phyloP scores from a whole-genome alignment of 2,888 invertebrate genomes.

The Apodemia hepburni region DNA sequence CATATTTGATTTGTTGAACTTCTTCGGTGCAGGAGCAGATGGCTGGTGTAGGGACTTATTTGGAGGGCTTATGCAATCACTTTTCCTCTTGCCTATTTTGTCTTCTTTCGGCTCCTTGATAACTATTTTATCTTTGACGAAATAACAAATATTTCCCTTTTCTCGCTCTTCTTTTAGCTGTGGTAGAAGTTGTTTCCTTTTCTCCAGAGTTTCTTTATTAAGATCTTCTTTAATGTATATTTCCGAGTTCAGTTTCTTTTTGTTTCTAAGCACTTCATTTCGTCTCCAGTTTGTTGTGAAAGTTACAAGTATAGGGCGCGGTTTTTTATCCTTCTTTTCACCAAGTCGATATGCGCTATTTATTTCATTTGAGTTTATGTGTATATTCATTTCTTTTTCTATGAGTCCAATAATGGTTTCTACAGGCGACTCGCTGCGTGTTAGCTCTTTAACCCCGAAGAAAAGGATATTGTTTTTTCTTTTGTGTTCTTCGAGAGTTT shows the following conservation, averaged over 20 bases:
- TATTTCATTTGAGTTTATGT: slow-evolving; percentile 16
- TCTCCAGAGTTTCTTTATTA: slow-evolving; percentile 22
- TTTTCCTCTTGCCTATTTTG: slow-evolving; percentile 34
- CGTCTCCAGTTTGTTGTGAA: not conserved
- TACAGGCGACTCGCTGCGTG: not conserved
- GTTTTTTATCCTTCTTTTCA: slow-evolving; percentile 12
- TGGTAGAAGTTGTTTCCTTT: slow-evolving; percentile 25
- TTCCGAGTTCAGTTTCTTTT: slow-evolving; percentile 16
- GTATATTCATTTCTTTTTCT: slow-evolving; percentile 5
- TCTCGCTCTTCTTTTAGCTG: slow-evolving; percentile 5
- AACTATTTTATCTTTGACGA: not conserved
- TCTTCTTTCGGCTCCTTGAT: slow-evolving; percentile 16
- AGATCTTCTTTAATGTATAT: slow-evolving; percentile 1
- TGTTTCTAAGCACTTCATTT: not conserved
- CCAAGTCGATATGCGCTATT: slow-evolving; percentile 17
- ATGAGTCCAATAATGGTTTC: not conserved
- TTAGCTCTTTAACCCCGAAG: slow-evolving; percentile 17
- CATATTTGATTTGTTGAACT: slow-evolving; percentile 6
- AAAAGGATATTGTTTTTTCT: slow-evolving; percentile 22
- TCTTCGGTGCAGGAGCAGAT: not conserved
- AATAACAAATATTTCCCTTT: not conserved
- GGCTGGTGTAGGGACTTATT: not conserved
- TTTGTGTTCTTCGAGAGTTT: slow-evolving; percentile 18
- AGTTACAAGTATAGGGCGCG: not conserved
- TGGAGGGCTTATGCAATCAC: not conserved